Conservation (phyloP, 1,140 invertebrate species). For the Drosophila ogumai region DNA sequence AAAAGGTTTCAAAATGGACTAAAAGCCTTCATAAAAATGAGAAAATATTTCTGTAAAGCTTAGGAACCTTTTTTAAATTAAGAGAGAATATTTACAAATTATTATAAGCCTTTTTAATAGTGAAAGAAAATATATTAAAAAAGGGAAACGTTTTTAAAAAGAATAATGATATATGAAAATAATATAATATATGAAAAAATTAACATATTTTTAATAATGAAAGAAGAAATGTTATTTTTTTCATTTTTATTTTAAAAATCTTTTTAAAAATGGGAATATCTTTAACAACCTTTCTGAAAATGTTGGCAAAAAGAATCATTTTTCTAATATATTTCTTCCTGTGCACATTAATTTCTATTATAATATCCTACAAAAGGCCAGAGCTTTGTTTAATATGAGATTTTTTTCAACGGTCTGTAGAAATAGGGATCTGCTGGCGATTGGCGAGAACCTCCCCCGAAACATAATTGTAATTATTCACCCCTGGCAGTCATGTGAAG, state of each 20-base stretch:
- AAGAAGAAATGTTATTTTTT: no score
- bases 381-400: slow-evolving; percentile 22
- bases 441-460: slow-evolving; percentile 20
- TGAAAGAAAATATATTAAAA: neutral
- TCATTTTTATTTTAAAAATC: no score
- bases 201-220: no score
- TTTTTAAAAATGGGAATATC: no score
- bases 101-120: neutral
- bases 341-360: neutral
- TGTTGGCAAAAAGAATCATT: no score
- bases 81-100: neutral
- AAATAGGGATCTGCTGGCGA: slow-evolving; percentile 5
- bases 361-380: neutral
- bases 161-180: no score
- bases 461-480: slow-evolving; percentile 74
- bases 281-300: no score
- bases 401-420: slow-evolving; percentile 23
- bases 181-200: no score
- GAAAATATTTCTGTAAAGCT: neutral
- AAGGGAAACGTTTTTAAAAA: no score
- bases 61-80: neutral
- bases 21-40: neutral
- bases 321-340: neutral
- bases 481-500: slow-evolving; percentile 60
- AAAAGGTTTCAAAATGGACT: neutral